Conservation (phyloP, 2,113 vertebrate genomes). For the Melanerpes aurifrons region DNA sequence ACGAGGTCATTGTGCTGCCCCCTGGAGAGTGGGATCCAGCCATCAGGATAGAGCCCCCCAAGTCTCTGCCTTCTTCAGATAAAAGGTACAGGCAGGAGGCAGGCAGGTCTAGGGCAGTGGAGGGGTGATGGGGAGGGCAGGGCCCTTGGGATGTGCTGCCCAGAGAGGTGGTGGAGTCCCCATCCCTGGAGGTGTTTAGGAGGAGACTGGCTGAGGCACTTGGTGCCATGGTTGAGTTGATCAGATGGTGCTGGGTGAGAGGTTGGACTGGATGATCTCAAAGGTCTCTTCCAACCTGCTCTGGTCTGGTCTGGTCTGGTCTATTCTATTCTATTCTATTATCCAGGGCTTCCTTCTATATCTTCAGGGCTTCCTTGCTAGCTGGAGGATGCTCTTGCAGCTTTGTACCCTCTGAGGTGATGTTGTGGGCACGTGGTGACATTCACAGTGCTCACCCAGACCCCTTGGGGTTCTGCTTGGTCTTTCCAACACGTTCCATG, state of each 20-base stretch:
- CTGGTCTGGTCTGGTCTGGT: too few relatives aligned
- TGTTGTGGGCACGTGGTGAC: neutral
- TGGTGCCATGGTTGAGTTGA: too few relatives aligned
- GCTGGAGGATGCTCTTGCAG: neutral
- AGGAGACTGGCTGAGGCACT: too few relatives aligned
- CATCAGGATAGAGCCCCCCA: constrained; percentile 98
- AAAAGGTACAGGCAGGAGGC: constrained; percentile 83
- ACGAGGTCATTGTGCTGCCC: constrained; percentile 97
- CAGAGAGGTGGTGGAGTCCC: too few relatives aligned
- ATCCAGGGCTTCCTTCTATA: too few relatives aligned
- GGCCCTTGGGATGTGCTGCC: too few relatives aligned
- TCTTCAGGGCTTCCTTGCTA: neutral
- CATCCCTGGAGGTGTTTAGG: too few relatives aligned
- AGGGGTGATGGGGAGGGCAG: neutral
- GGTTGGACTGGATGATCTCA: too few relatives aligned
- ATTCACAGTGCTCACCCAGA: accelerated
- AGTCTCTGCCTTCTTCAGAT: constrained; percentile 93
- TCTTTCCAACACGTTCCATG: accelerated
- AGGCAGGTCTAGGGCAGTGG: too few relatives aligned
- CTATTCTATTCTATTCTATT: too few relatives aligned
- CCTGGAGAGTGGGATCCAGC: constrained; percentile 97
- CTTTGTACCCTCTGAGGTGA: neutral
- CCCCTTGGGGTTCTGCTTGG: neutral
- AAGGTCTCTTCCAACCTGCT: too few relatives aligned
- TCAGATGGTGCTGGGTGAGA: too few relatives aligned